Base-by-base conservation (phyloP, 2,797 vertebrate genomes). In the Lacerta viridis region DNA sequence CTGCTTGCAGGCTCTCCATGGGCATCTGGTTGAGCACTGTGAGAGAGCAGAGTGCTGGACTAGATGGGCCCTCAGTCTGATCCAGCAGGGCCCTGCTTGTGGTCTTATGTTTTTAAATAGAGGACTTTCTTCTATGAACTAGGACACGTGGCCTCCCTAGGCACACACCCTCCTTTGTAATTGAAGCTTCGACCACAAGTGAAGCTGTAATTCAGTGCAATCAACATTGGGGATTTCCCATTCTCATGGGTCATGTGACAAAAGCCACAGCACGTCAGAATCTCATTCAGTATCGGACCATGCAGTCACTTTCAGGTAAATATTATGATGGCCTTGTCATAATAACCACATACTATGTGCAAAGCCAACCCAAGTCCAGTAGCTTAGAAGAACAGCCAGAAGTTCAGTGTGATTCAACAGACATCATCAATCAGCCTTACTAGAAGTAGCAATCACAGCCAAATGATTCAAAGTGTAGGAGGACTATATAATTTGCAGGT, bases 401-500 rank as follows among this genome's bases (percentile, higher is more conserved):
- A 96, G 93, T 94, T 96, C 93, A 89, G 90, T 86, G 80, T 90
- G 87, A 95, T 76, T 91, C 90, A 95, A 95, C 90, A 96, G 92
- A 86, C 92, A 96, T 92, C 83, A 86, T 69, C 77, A 91, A 76
- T 91, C 87, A 90, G 90, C 71, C 90, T 81, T 94, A 94, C 83
- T 72, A 91, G 77, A 95, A 94, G 85, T 41, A 84, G 59, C 94
- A 95, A 86, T 91, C 95, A 95, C 94, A 96, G 91, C 59, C 86
- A 29, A 36, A 93, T 88, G 29, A 90, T 43, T 85, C 74, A 88
- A 43, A 80, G 87, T 76, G 83, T 93, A 90, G 92, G 61, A 89
- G 90, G 97, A 94, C 72, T 27, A 8, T 95, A 90, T 94, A 96
- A 95, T 96, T 97, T 97, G 95, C 94, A 94, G 59, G 90, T 92